These are phyloP conservation scores for Tragelaphus imberbis DNA, from an alignment of 2,113 vertebrate species.

Conservation along the genomic window DNA sequence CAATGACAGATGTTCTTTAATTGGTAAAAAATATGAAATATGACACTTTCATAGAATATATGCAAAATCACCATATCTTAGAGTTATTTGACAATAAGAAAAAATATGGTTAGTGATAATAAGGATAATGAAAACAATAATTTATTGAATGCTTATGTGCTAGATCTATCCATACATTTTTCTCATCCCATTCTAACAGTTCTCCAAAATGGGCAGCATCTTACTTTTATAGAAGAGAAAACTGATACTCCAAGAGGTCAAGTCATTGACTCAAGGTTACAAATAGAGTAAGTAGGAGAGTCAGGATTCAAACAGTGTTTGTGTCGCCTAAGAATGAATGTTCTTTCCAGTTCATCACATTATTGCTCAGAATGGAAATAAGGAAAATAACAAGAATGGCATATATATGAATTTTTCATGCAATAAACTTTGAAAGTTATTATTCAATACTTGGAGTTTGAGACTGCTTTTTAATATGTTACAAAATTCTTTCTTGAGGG, in stretches of 20 bases:
- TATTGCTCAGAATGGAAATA: neutral
- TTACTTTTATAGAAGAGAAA: neutral
- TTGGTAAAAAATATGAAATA: neutral
- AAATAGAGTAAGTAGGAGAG: neutral
- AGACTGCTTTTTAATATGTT: neutral
- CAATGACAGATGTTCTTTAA: neutral
- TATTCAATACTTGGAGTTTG: neutral
- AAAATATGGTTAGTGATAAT: neutral
- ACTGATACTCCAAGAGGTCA: neutral
- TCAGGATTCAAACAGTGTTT: neutral
- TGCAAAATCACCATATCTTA: neutral
- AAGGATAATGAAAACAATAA: neutral
- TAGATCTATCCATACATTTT: neutral
- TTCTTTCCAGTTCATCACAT: neutral
- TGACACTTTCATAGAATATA: neutral
- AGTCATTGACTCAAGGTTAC: neutral
- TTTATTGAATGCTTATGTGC: neutral
- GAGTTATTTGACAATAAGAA: neutral
- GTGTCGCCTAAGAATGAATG: neutral
- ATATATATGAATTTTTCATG: neutral
- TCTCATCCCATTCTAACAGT: neutral
- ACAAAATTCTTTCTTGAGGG: neutral
- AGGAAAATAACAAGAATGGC: neutral
- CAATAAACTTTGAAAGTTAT: neutral
- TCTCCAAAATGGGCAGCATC: neutral